Conservation (phyloP, 2,113 vertebrate genomes). For the Pogonocichla stellata region DNA sequence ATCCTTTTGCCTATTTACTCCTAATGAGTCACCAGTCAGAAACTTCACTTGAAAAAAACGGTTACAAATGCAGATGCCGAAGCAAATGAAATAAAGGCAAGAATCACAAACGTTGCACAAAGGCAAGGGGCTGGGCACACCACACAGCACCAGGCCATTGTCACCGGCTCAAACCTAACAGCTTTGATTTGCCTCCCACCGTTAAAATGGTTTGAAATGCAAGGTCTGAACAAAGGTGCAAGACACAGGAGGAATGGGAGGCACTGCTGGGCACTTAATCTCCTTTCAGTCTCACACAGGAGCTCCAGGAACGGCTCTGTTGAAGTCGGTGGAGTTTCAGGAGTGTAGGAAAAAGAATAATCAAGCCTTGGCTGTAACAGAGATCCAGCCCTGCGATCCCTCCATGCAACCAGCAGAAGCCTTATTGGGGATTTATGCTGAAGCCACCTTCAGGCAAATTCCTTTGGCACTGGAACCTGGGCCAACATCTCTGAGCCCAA, state of each 20-base stretch:
- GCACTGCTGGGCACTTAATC: conserved; percentile 64
- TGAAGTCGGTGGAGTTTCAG: neutral
- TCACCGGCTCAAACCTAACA: conserved; percentile 56
- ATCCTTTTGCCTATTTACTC: conserved; percentile 55
- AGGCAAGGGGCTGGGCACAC: conserved; percentile 41
- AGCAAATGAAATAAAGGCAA: conserved; percentile 51
- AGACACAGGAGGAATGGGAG: conserved; percentile 49
- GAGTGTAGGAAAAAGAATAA: conserved; percentile 7
- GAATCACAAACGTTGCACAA: conserved; percentile 11
- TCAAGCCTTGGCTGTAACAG: neutral
- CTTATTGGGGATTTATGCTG: neutral
- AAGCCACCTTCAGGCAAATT: neutral
- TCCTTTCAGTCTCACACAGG: conserved; percentile 52
- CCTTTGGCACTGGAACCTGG: neutral
- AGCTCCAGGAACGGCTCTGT: conserved; percentile 30
- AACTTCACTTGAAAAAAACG: conserved; percentile 11
- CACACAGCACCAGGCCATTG: conserved; percentile 49
- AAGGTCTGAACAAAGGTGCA: conserved; percentile 65
- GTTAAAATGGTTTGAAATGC: conserved; percentile 63
- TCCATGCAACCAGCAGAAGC: neutral
- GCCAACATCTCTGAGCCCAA: neutral
- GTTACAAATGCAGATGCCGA: conserved; percentile 56
- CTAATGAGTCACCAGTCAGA: conserved; percentile 52
- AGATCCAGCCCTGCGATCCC: neutral
- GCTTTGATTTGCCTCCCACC: conserved; percentile 64